Evolutionary conservation across 2,113 vertebrate species (phyloP).

Genomic region (Austrofundulus limnaeus): DNA sequence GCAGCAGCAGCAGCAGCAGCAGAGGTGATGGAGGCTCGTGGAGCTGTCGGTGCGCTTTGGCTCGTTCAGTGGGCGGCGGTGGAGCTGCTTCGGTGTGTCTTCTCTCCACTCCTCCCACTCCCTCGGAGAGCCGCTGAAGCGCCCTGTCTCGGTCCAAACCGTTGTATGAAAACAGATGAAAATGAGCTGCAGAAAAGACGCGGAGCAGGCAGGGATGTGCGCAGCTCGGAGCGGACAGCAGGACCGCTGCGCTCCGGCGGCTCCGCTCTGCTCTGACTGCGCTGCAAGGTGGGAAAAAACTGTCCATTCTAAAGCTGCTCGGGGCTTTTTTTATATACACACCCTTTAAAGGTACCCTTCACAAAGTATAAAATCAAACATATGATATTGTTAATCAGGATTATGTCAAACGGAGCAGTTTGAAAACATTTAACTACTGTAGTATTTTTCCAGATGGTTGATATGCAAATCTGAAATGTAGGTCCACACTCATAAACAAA

Average conservation of each 20-base stretch:
- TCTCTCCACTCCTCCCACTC: constrained; percentile 44
- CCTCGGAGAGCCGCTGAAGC: constrained; percentile 5
- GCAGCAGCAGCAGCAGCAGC: too few species aligned
- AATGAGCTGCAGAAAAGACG: constrained; percentile 7
- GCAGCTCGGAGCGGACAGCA: neutral
- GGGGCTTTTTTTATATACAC: neutral
- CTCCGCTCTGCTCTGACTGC: neutral
- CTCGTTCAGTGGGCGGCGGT: constrained; percentile 46
- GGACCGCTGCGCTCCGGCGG: constrained; percentile 25
- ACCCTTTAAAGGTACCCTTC: constrained; percentile 9
- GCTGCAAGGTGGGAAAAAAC: constrained; percentile 23
- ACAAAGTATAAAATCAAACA: too few species aligned
- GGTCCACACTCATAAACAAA: too few species aligned
- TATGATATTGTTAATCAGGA: too few species aligned
- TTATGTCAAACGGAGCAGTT: too few species aligned
- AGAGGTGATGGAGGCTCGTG: too few species aligned
- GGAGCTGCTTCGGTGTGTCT: constrained; percentile 29
- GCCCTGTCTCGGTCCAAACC: constrained; percentile 27
- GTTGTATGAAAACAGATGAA: neutral
- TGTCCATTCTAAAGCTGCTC: neutral
- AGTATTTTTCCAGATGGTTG: too few species aligned
- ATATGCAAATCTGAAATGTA: too few species aligned
- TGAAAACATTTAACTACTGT: too few species aligned
- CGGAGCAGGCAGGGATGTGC: constrained; percentile 5
- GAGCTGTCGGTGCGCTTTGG: too few species aligned